Evolutionary conservation across 2,797 vertebrate genomes (phyloP).

Genomic region (Artibeus lituratus): DNA sequence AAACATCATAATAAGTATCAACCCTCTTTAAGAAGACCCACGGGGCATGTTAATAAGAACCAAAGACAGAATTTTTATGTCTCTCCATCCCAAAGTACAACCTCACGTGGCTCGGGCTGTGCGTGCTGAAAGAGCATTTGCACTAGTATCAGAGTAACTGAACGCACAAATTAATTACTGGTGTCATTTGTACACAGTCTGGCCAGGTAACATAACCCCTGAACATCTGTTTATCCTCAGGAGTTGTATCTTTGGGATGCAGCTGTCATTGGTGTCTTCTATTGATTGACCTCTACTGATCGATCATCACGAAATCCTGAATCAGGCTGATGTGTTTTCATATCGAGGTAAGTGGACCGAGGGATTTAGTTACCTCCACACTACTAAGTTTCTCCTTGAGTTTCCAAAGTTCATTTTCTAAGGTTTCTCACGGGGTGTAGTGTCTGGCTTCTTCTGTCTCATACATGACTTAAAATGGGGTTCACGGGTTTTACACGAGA

Average conservation of each 20-base stretch:
- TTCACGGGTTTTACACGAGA: not conserved
- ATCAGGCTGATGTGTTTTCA: not conserved
- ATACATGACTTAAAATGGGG: not conserved
- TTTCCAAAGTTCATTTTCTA: not conserved
- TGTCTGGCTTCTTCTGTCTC: not conserved
- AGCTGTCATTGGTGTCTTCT: not conserved
- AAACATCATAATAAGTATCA: not conserved
- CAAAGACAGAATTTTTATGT: not conserved
- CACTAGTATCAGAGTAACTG: constrained; percentile 34
- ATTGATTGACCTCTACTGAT: not conserved
- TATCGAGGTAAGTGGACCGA: not conserved
- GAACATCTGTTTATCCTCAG: not conserved
- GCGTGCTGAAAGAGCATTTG: not conserved
- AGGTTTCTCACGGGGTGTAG: not conserved
- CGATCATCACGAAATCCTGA: not conserved
- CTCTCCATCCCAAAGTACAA: constrained; percentile 14
- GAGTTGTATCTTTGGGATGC: not conserved
- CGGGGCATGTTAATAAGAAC: not conserved
- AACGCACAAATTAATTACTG: constrained; percentile 41
- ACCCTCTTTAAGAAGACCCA: not conserved
- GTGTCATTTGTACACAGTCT: constrained; percentile 63
- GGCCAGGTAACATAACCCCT: constrained; percentile 17
- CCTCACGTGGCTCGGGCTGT: not conserved
- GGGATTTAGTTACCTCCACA: not conserved
- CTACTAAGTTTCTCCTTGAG: not conserved